phyloP scores from a whole-genome alignment of 2,797 vertebrate genomes.

The Myotis findleyi region DNA sequence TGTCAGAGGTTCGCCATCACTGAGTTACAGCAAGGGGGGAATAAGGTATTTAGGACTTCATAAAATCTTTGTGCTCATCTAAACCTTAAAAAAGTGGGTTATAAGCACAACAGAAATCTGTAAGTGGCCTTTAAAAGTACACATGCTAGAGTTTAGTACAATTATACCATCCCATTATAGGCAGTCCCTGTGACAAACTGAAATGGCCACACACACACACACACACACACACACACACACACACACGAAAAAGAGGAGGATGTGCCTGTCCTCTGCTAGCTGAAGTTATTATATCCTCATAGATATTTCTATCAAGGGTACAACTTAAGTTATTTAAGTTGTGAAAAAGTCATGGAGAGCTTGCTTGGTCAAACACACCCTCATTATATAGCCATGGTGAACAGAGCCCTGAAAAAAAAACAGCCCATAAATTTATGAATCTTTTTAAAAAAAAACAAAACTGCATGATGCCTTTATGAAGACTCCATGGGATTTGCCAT shows the following conservation, averaged over 20 bases:
- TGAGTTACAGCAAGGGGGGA: neutral
- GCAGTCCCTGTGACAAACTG: neutral
- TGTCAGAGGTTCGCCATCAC: no score
- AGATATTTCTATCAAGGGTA: neutral
- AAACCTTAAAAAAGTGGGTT: neutral
- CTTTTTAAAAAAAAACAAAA: neutral
- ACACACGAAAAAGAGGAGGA: neutral
- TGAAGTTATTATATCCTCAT: neutral
- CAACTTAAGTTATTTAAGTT: neutral
- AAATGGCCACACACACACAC: neutral
- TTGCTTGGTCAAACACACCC: neutral
- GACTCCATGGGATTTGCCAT: neutral
- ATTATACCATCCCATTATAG: neutral
- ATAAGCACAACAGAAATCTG: neutral
- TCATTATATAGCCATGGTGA: neutral
- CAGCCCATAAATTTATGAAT: neutral
- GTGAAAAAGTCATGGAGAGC: neutral
- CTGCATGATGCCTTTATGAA: neutral
- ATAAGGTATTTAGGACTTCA: neutral
- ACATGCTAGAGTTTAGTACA: neutral
- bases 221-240: no score
- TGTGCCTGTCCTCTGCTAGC: neutral
- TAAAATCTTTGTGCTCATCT: neutral
- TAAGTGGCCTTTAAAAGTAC: neutral
- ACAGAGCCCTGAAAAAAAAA: neutral